Percentiles rank a stretch among this genome's conserved stretches.
These are phyloP conservation scores for Pterostichus niger DNA, from an alignment of 2,888 invertebrate species.

Conservation along the genomic window DNA sequence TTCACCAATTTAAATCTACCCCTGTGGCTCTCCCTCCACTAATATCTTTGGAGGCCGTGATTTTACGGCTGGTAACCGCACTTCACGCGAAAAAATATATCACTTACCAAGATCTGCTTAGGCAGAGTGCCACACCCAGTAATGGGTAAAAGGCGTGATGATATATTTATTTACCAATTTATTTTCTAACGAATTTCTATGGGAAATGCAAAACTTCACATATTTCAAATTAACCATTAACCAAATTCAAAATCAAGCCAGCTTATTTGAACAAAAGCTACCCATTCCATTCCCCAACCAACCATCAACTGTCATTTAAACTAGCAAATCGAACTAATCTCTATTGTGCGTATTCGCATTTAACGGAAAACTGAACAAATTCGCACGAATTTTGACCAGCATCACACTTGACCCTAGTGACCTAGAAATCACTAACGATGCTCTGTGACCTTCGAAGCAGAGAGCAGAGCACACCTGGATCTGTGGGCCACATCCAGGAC, in stretches of 20 bases:
- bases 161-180: too few species aligned
- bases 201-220: background rate
- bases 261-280: slow-evolving; percentile 17
- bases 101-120: too few species aligned
- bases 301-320: background rate
- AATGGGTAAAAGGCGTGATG: too few species aligned
- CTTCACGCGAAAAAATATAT: too few species aligned
- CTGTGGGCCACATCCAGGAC: background rate
- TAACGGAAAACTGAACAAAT: slow-evolving; percentile 27
- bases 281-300: too few species aligned
- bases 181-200: too few species aligned
- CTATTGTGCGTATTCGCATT: slow-evolving; percentile 25
- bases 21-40: too few species aligned
- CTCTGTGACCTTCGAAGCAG: slow-evolving; percentile 18
- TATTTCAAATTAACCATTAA: background rate
- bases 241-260: slow-evolving; percentile 4
- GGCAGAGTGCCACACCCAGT: too few species aligned
- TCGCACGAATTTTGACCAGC: slow-evolving; percentile 24
- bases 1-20: too few species aligned
- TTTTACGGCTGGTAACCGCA: too few species aligned
- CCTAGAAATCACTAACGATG: slow-evolving; percentile 36
- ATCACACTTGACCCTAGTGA: slow-evolving; percentile 15
- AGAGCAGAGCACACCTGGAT: background rate
- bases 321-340: slow-evolving; percentile 20
- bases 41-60: too few species aligned